Conservation (phyloP, 2,888 invertebrate genomes). For the Lithophane ornitopus region DNA sequence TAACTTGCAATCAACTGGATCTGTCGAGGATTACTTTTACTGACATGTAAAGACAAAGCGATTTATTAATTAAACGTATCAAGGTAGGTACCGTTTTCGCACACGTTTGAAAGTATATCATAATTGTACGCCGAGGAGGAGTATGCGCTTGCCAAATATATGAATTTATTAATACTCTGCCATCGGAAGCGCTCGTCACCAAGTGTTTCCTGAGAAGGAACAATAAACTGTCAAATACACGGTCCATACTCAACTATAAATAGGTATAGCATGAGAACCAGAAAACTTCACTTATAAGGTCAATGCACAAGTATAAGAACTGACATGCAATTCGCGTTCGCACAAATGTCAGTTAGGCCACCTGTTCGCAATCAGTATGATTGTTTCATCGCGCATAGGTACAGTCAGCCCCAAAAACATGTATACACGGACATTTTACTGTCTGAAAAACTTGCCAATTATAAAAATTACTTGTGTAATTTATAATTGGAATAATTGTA, state of each 20-base stretch:
- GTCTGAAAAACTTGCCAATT: not conserved
- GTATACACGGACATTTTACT: not conserved
- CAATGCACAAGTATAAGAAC: too few relatives aligned
- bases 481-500: too few relatives aligned
- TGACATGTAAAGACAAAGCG: slow-evolving; percentile 6
- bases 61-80: slow-evolving; percentile 42
- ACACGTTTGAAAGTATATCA: slow-evolving; percentile 79
- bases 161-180: slow-evolving; percentile 76
- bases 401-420: not conserved
- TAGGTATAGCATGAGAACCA: not conserved
- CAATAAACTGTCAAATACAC: slow-evolving; percentile 16
- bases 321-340: not conserved
- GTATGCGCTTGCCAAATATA: slow-evolving; percentile 73
- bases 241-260: too few relatives aligned
- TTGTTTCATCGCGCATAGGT: not conserved
- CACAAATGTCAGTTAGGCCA: not conserved
- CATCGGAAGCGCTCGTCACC: slow-evolving; percentile 73
- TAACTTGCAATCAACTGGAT: slow-evolving; percentile 1
- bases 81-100: slow-evolving; percentile 61
- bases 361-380: not conserved
- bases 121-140: slow-evolving; percentile 72
- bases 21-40: not conserved
- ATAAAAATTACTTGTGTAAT: not conserved
- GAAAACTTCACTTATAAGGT: not conserved
- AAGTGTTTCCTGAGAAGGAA: slow-evolving; percentile 58